Evolutionary conservation across 2,113 vertebrate genomes (phyloP).

Genomic region (Bufo bufo): DNA sequence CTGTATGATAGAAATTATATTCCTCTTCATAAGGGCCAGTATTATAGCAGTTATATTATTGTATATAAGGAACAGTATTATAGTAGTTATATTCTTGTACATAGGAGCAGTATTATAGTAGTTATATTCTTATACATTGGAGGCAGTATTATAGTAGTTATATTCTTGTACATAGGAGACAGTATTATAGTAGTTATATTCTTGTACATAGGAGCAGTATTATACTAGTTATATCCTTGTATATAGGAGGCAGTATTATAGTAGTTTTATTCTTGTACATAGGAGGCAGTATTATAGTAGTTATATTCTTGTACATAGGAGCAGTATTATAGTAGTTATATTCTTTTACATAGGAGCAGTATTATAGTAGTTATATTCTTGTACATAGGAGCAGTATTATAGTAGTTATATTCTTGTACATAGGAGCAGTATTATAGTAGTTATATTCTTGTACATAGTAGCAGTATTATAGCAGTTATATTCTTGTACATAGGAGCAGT

Average conservation of each 20-base stretch:
- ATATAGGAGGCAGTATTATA: conserved; percentile 5
- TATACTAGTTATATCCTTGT: conserved; percentile 12
- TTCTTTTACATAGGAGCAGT: conserved; percentile 2
- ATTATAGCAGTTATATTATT: conserved; percentile 1
- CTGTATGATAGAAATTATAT: not conserved
- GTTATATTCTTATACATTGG: not conserved
- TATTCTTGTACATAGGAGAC: not conserved
- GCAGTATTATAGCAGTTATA: conserved; percentile 1
- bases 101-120: not conserved
- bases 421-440: conserved; percentile 2
- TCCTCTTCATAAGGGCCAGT: not conserved
- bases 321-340: conserved; percentile 1
- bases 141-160: conserved; percentile 1
- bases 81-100: too few species aligned
- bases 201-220: not conserved
- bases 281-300: not conserved
- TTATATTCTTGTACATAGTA: not conserved
- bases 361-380: conserved; percentile 19
- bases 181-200: conserved; percentile 12
- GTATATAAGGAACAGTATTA: not conserved
- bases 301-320: conserved; percentile 3
- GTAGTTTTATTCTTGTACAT: not conserved
- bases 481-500: not conserved
- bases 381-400: conserved; percentile 4
- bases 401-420: conserved; percentile 3